Base-by-base conservation (phyloP, 1,140 invertebrate genomes). In the Amyelois transitella region DNA sequence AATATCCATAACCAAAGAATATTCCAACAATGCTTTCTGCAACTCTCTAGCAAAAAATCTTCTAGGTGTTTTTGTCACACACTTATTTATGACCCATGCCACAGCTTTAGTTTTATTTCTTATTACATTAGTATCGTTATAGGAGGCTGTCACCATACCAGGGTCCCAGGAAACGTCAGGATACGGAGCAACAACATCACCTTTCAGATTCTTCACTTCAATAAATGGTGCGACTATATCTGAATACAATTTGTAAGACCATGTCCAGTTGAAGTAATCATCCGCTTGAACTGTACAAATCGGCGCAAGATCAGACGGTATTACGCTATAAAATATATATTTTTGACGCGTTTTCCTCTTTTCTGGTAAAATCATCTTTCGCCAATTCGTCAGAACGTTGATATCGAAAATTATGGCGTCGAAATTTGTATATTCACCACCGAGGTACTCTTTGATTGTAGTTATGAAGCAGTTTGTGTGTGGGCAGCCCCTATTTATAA, bases 61-160 rank as follows among this genome's bases (percentile, higher is more conserved):
- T 14, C 92, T 86, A 1, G 83, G 74, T 59, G 90, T 90, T 18
- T 18, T 58, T 1, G 55, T 51, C 0, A 64, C 75, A 69, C 94
- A 94, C 67, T 92, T 91, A 45, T 89, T 90, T 6, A 92, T 90
- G 44, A 93, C 86, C 91, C 91, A 93, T 0, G 89, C 89, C 4
- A 91, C 89, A 12, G 86, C 72, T 64, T 88, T 90, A n/a, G 62
- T 83, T 63, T 89, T 89, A 4, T 58, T 75, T n/a, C 61, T 73
- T 4, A 60, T 51, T 18, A 53, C 25, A 7, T 66, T 47, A 21
- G 58, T 59, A 43, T 73, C 58, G 25, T 66, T 62, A 10, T 74
- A 51, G 12, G 21, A 43, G 19, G 60, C 18, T 17, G 52, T 10
- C 22, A 28, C 57, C 20, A 62, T 56, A 25, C 60, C 48, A 52